Conservation (phyloP, 2,797 vertebrate genomes). For the Tragopan temminckii region DNA sequence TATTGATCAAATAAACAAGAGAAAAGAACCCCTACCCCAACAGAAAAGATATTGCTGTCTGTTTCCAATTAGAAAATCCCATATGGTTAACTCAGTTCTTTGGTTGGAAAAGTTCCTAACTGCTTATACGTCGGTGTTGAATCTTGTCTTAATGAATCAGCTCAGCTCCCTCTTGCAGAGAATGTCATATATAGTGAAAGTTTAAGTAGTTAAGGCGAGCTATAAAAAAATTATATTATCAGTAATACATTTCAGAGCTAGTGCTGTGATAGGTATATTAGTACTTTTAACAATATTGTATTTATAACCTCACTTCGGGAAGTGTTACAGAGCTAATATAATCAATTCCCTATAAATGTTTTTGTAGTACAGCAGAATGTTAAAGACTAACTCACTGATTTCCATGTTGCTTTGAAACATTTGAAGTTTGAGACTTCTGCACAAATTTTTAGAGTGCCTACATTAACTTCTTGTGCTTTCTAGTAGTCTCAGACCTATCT, state of each 20-base stretch:
- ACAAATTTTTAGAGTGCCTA: background rate
- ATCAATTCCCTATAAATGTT: background rate
- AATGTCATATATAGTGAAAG: background rate
- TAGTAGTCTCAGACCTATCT: background rate
- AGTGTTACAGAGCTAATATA: background rate
- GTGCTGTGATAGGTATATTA: background rate
- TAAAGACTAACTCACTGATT: background rate
- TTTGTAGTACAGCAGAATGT: background rate
- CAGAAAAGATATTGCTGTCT: background rate
- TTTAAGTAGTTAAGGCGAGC: background rate
- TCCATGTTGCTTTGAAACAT: background rate
- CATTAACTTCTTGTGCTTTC: accelerated
- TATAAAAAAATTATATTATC: background rate
- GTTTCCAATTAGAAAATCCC: background rate
- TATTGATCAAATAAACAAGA: background rate
- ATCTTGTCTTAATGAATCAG: background rate
- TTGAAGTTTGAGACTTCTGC: background rate
- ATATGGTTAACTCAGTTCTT: background rate
- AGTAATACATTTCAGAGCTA: background rate
- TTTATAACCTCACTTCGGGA: background rate
- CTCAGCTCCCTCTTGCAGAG: background rate
- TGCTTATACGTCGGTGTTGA: background rate
- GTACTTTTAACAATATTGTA: background rate
- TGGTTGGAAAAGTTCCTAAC: background rate
- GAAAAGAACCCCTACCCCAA: background rate